phyloP scores from a whole-genome alignment of 1,140 invertebrate species.

The Drosophila lini region DNA sequence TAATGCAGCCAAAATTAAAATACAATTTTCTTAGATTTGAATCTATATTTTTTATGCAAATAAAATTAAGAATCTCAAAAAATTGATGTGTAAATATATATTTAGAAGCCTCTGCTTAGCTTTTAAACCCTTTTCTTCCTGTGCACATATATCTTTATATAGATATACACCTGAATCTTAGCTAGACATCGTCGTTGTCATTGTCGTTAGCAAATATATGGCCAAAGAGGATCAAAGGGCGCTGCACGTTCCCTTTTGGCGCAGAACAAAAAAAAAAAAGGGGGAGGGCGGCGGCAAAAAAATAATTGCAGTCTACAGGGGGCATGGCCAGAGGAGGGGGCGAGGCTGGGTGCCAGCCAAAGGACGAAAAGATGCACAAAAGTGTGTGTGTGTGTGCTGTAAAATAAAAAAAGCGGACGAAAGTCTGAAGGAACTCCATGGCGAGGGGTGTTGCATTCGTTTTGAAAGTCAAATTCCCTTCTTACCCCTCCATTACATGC shows the following conservation, averaged over 20 bases:
- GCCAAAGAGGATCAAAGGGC: slow-evolving; percentile 77
- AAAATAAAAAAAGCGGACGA: not conserved
- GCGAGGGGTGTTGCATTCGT: slow-evolving; percentile 18
- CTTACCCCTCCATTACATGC: not conserved
- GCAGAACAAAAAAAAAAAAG: slow-evolving; percentile 18
- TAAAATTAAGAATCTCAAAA: too few relatives aligned
- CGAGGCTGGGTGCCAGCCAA: not conserved
- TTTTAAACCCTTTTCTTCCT: not conserved
- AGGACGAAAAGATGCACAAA: slow-evolving; percentile 35
- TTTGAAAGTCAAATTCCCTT: slow-evolving; percentile 60
- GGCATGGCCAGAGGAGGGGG: not conserved
- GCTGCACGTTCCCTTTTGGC: slow-evolving; percentile 49
- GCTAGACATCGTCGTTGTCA: slow-evolving; percentile 68
- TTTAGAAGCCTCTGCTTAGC: rapidly evolving
- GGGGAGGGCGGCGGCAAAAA: not conserved
- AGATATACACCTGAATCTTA: slow-evolving; percentile 51
- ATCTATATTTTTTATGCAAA: not conserved
- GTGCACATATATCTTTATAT: slow-evolving; percentile 8
- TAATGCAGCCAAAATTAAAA: not conserved
- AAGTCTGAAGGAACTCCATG: not conserved
- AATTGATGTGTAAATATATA: not conserved
- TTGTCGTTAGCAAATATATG: slow-evolving; percentile 81
- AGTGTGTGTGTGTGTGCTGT: slow-evolving; percentile 20
- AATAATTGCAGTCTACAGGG: slow-evolving; percentile 58
- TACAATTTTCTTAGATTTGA: not conserved